These are phyloP conservation scores for Noctua janthina DNA, from an alignment of 2,888 invertebrate species.

Conservation along the genomic window DNA sequence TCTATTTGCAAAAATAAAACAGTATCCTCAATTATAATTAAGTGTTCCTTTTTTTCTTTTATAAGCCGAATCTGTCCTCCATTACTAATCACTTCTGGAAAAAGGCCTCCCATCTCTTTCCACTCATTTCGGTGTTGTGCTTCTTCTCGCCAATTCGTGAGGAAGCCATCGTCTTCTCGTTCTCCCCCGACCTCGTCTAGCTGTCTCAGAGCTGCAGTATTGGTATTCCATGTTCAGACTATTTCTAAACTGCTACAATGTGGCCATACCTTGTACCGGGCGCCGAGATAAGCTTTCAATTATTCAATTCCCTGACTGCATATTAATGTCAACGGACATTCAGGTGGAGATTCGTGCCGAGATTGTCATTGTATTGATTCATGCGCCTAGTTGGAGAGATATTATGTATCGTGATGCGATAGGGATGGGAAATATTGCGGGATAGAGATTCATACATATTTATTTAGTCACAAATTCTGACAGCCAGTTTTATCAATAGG, in stretches of 20 bases:
- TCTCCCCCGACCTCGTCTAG: not conserved
- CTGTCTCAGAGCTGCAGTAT: not conserved
- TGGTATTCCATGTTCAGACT: conserved; percentile 1
- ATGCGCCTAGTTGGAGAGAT: conserved; percentile 54
- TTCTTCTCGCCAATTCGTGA: not conserved
- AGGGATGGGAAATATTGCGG: conserved; percentile 25
- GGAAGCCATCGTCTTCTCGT: not conserved
- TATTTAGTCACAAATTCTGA: not conserved
- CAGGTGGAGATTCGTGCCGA: conserved; percentile 57
- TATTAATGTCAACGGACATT: conserved; percentile 68
- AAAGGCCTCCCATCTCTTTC: not conserved
- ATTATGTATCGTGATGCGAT: conserved; percentile 39
- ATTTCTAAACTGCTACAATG: conserved; percentile 30
- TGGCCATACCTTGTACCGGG: conserved; percentile 35
- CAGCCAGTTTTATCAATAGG: no score
- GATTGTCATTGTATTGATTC: conserved; percentile 64
- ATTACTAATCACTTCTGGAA: not conserved
- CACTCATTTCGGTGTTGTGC: not conserved
- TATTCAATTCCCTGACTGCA: conserved; percentile 69
- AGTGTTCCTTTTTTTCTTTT: not conserved
- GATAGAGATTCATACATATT: not conserved
- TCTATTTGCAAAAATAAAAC: not conserved
- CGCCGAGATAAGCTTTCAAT: conserved; percentile 73
- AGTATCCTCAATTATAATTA: not conserved
- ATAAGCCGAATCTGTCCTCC: not conserved